phyloP scores from a whole-genome alignment of 2,113 vertebrate species.

The Hystrix cristata region DNA sequence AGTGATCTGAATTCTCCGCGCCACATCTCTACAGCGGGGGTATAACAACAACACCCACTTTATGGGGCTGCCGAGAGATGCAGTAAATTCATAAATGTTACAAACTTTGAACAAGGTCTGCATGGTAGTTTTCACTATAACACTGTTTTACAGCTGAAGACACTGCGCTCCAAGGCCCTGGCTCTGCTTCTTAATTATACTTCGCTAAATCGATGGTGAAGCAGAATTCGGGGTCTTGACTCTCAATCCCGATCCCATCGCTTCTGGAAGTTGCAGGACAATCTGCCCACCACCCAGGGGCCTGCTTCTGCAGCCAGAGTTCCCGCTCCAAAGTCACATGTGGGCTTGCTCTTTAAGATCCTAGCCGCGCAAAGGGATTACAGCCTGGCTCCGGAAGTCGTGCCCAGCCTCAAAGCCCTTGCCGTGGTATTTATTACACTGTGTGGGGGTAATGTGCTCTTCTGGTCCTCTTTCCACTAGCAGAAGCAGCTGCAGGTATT shows the following conservation, averaged over 20 bases:
- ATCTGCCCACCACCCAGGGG: not conserved
- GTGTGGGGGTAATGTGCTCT: not conserved
- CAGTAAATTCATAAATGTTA: not conserved
- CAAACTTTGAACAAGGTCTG: not conserved
- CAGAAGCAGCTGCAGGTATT: not conserved
- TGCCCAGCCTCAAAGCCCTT: not conserved
- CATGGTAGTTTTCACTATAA: not conserved
- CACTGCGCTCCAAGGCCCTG: not conserved
- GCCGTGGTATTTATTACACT: not conserved
- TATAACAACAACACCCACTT: not conserved
- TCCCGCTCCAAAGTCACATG: not conserved
- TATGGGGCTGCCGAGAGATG: not conserved
- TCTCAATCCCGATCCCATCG: not conserved
- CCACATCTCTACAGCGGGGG: not conserved
- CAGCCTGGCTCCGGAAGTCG: not conserved
- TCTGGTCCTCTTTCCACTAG: not conserved
- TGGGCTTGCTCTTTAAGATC: not conserved
- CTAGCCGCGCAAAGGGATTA: not conserved
- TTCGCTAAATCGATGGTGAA: not conserved
- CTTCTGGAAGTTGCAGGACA: not conserved
- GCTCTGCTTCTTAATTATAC: not conserved
- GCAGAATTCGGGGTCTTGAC: not conserved
- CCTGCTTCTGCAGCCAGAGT: not conserved
- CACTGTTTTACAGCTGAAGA: not conserved
- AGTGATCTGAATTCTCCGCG: not conserved